A percentile compares a stretch with the other conserved stretches of the same genome.
phyloP scores from a whole-genome alignment of 2,113 vertebrate species.

The Reinhardtius hippoglossoides region DNA sequence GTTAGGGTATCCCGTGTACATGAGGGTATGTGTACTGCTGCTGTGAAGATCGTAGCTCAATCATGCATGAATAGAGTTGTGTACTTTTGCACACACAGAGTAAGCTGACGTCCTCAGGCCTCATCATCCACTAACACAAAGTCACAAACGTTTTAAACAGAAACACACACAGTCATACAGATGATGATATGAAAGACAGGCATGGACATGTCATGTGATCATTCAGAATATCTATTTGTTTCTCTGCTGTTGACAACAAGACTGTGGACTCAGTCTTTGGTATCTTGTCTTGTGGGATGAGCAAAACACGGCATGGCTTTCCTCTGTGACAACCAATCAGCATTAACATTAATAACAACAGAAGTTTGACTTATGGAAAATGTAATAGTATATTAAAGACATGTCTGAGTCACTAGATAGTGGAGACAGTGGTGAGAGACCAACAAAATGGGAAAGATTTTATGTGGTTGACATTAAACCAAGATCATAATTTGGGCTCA shows the following conservation, averaged over 20 bases:
- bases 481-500: constrained; percentile 62
- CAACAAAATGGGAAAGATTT: constrained; percentile 59
- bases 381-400: constrained; percentile 38
- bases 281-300: constrained; percentile 26
- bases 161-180: not conserved
- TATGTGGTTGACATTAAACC: constrained; percentile 61
- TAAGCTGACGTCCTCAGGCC: no score
- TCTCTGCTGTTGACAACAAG: not conserved
- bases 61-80: no score
- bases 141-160: not conserved
- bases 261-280: not conserved
- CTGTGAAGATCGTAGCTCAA: no score
- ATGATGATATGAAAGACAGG: not conserved
- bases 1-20: no score
- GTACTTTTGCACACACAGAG: no score
- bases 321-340: constrained; percentile 27
- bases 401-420: constrained; percentile 47
- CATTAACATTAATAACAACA: constrained; percentile 48
- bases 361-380: constrained; percentile 46
- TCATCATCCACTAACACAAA: not conserved
- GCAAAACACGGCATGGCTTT: not conserved
- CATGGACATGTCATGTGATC: not conserved
- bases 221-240: constrained; percentile 5
- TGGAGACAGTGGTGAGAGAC: constrained; percentile 68
- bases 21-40: no score